Percentiles rank a stretch among this genome's conserved stretches.
phyloP scores from a whole-genome alignment of 2,113 vertebrate species.

The Tetraodon nigroviridis region DNA sequence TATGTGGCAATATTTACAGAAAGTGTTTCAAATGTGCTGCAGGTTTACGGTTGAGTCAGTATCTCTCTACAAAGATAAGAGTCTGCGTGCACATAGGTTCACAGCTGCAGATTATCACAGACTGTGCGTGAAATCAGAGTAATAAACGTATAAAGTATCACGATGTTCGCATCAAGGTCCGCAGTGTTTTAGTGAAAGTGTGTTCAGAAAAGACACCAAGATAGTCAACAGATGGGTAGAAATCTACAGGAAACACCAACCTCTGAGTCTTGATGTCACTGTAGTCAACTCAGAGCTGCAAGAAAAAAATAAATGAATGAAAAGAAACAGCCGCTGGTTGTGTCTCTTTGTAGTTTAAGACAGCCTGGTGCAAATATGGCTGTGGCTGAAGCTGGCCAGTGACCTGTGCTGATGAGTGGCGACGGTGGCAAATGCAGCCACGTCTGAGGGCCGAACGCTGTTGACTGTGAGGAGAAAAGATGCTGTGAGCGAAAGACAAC shows the following conservation, averaged over 20 bases:
- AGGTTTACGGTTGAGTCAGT: background rate
- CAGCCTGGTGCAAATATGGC: background rate
- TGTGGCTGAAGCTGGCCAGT: background rate
- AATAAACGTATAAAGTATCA: conserved; percentile 37
- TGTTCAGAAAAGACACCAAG: background rate
- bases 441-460: conserved; percentile 57
- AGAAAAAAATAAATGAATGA: conserved; percentile 4
- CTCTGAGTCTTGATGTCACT: conserved; percentile 55
- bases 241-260: conserved; percentile 26
- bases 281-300: conserved; percentile 47
- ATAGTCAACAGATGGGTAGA: background rate
- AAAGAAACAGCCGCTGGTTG: background rate
- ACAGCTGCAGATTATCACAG: conserved; percentile 11
- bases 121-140: conserved; percentile 7
- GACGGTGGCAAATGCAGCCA: conserved; percentile 52
- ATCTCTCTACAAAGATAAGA: conserved; percentile 6
- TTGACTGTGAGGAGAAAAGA: conserved; percentile 39
- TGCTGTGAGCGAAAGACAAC: too few species aligned
- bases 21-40: too few species aligned
- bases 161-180: conserved; percentile 15
- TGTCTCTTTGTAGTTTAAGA: background rate
- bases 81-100: conserved; percentile 7
- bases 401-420: conserved; percentile 43
- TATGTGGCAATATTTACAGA: too few species aligned
- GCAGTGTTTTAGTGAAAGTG: background rate